These are phyloP conservation scores for Dendrocincla fuliginosa DNA, from an alignment of 2,797 vertebrate genomes.

Conservation along the genomic window DNA sequence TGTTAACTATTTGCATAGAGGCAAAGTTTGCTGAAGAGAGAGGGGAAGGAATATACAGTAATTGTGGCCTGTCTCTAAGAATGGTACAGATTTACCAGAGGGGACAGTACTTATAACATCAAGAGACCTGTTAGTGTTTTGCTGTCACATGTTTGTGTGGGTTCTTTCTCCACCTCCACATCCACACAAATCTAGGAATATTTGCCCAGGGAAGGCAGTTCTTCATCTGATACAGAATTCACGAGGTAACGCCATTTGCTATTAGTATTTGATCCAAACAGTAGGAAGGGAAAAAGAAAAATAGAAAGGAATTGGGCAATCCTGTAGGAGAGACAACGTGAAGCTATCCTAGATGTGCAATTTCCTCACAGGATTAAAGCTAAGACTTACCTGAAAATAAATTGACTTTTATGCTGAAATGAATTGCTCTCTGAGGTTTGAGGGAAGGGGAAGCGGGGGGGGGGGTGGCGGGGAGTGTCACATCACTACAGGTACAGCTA, in stretches of 20 bases:
- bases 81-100: background rate
- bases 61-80: background rate
- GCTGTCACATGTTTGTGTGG: background rate
- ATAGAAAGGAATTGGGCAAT: background rate
- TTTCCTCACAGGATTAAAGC: background rate
- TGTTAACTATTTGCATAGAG: background rate
- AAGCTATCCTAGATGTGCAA: background rate
- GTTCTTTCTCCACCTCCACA: background rate
- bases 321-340: background rate
- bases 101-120: background rate
- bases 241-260: background rate
- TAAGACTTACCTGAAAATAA: background rate
- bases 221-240: background rate
- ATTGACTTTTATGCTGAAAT: background rate
- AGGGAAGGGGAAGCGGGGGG: too few species aligned
- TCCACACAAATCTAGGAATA: background rate
- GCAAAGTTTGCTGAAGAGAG: background rate
- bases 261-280: background rate
- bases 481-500: background rate
- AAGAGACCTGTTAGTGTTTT: background rate
- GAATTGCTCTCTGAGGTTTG: background rate
- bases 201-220: background rate
- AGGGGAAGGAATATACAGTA: background rate
- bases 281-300: background rate
- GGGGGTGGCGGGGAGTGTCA: background rate